phyloP scores from a whole-genome alignment of 1,140 invertebrate species.

The Cecropterus lyciades region DNA sequence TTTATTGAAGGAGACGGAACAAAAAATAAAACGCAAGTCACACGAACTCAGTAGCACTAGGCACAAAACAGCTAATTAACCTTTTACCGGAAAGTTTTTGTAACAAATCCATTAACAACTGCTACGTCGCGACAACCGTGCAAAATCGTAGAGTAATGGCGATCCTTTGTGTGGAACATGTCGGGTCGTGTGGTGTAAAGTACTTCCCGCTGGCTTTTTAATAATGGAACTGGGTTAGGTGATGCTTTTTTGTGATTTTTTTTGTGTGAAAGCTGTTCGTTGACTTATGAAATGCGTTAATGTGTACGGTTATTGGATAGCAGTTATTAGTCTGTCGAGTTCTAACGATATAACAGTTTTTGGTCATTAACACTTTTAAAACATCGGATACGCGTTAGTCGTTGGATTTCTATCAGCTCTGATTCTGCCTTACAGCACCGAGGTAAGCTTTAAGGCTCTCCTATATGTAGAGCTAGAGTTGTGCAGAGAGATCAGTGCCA shows the following conservation, averaged over 20 bases:
- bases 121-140: constrained; percentile 6
- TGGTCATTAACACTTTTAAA: too few species aligned
- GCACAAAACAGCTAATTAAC: constrained; percentile 27
- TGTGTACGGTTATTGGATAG: too few species aligned
- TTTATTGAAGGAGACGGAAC: not conserved
- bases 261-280: not conserved
- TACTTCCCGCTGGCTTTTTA: not conserved
- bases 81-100: constrained; percentile 19
- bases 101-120: constrained; percentile 2
- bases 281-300: too few species aligned
- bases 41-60: constrained; percentile 6
- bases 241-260: not conserved
- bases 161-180: constrained; percentile 12
- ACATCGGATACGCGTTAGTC: too few species aligned
- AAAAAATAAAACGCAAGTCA: not conserved
- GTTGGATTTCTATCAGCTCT: too few species aligned
- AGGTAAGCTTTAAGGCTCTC: too few species aligned
- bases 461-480: too few species aligned
- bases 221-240: not conserved
- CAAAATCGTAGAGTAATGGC: constrained; percentile 19
- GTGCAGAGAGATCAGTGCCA: too few species aligned
- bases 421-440: too few species aligned
- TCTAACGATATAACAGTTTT: too few species aligned
- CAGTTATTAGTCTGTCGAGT: too few species aligned
- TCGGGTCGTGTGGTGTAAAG: constrained; percentile 7